Evolutionary conservation across 2,113 vertebrate genomes (phyloP), one percentile per base, ranked within the genome.

Genomic region (Mesitornis unicolor): DNA sequence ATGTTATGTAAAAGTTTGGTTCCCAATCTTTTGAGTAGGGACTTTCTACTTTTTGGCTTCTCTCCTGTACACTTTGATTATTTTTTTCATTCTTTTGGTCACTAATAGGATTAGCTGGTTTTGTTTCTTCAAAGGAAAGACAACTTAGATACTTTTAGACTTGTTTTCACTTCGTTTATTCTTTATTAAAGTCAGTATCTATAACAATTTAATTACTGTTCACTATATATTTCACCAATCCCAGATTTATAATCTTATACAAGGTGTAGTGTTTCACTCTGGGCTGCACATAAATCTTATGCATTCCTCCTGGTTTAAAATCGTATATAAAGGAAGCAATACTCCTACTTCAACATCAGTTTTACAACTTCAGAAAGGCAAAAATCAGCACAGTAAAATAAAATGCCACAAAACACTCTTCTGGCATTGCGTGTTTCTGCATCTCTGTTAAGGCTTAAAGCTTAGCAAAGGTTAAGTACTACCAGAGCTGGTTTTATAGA

Each of bases 81-180:
- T 8, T 26, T 36, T 19, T 47, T 20, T 35, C 10, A 19, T 65
- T 87, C 11, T 43, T 94, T 67, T 54, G 24, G 10, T 31, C 9
- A 80, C 21, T 0, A 0, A 42, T 19, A 60, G 17, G 5, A 43
- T 56, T n/a, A 50, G 6, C 6, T 64, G 11, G 11, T 25, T 64
- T 45, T 80, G 5, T 70, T 91, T 78, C 28, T 89, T 87, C 28
- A 65, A 12, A 36, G 25, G 16, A 47, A 87, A 68, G 4, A n/a
- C n/a, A n/a, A n/a, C 69, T 76, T 26, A 69, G 29, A 47, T 53
- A 59, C 10, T 12, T 61, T n/a, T n/a, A 15, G 26, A 25, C 33
- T 67, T 59, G 24, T 50, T 64, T 59, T 54, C 36, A 70, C n/a
- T 16, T 54, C 36, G 1, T 68, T 87, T 40, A 54, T 40, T 79